phyloP scores from a whole-genome alignment of 2,888 invertebrate genomes.

The Carabus problematicus region DNA sequence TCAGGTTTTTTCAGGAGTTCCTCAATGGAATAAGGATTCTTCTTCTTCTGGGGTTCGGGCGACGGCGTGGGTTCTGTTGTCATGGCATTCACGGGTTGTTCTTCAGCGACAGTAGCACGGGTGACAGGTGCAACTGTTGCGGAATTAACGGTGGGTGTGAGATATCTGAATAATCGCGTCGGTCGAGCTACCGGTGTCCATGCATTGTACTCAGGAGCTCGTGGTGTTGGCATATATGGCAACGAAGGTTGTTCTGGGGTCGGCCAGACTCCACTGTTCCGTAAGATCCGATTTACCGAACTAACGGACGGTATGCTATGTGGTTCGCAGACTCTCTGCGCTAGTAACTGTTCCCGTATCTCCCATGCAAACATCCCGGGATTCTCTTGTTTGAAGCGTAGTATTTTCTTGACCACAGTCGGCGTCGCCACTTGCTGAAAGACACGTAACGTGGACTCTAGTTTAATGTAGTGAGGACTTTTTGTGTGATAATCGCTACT shows the following conservation, averaged over 20 bases:
- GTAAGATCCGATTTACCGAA: conserved; percentile 90
- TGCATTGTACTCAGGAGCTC: conserved; percentile 45
- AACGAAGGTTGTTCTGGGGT: conserved; percentile 64
- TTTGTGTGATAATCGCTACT: not conserved
- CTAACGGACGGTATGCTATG: conserved; percentile 93
- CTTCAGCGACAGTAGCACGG: conserved; percentile 40
- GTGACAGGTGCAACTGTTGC: not conserved
- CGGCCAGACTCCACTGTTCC: conserved; percentile 86
- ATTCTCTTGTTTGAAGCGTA: conserved; percentile 92
- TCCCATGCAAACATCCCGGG: conserved; percentile 98
- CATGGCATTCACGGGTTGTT: conserved; percentile 52
- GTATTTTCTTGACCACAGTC: conserved; percentile 92
- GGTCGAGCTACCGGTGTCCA: conserved; percentile 16
- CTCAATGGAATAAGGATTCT: conserved; percentile 88
- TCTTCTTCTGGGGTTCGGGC: conserved; percentile 61
- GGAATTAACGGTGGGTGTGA: not conserved
- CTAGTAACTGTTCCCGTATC: conserved; percentile 87
- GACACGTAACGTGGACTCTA: conserved; percentile 46
- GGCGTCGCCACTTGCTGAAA: conserved; percentile 96
- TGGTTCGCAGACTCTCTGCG: conserved; percentile 90
- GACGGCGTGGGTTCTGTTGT: conserved; percentile 49
- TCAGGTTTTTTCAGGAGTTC: conserved; percentile 83
- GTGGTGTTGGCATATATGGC: conserved; percentile 54
- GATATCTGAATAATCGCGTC: conserved; percentile 24
- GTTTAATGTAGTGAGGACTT: conserved; percentile 1